Base-by-base conservation (phyloP, 2,888 invertebrate genomes). In the Cynaeus angustus region DNA sequence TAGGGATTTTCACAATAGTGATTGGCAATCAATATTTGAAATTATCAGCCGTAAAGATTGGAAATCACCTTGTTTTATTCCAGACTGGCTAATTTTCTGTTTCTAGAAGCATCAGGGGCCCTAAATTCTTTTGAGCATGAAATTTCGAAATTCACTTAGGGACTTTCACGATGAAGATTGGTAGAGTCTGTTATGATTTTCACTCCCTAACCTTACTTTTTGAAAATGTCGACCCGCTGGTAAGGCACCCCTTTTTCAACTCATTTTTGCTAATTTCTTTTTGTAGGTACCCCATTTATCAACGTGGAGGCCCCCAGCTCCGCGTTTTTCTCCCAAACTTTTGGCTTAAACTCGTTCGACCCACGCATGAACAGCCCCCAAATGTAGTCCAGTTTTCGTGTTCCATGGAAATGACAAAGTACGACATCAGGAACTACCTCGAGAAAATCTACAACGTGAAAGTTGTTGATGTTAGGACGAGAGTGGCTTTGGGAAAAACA, bases 261-360 rank as follows among this genome's bases (percentile, higher is more conserved):
- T 1, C 7, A 46, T 46, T 21, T 21, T 21, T 21, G 21, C 21
- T 21, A 21, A 1, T 21, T 3, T 4, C 21, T 4, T n/a, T 13
- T 73, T 75, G 53, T 61, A 94, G 95, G 91, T 98, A 98, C 86
- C 98, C 97, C 0, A 81, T 97, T 33, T 98, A 95, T 85, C 93
- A 94, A 85, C 91, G 89, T 83, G 98, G 98, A 9, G 95, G 95
- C 84, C 98, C 99, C n/a, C 98, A 98, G 82, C 86, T 96, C 30
- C 87, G 98, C 68, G 89, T 98, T 7, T 97, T 96, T 84, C 86
- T 99, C 30, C 98, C 99, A 0, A 96, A 98, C 84, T 99, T 99
- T 86, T 99, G 97, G 96, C 91, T 99, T 92, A 98, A 98, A 86
- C 80, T 98, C 12, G 89, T 98, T 0, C 88, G 91, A 62, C 91